Evolutionary conservation across 1,140 invertebrate genomes (phyloP).

Genomic region (Rhopalosiphum maidis): DNA sequence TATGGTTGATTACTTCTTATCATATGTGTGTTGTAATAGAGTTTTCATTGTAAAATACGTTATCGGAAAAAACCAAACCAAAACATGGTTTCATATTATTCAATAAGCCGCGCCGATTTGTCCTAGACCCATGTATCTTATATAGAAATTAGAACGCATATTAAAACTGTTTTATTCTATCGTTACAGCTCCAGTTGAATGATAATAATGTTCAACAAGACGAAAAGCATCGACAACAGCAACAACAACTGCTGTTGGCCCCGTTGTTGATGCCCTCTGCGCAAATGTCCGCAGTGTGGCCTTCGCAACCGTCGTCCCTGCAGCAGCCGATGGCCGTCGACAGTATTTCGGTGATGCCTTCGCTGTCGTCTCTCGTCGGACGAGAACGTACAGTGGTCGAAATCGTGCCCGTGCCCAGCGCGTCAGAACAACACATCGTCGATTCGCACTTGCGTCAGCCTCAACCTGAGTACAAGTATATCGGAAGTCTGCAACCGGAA

Average conservation of each 20-base stretch:
- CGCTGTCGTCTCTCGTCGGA: background rate
- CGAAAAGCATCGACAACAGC: background rate
- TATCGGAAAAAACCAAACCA: no score
- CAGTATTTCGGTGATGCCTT: background rate
- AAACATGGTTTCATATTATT: no score
- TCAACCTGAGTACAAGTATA: background rate
- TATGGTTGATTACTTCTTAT: no score
- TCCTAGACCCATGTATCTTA: no score
- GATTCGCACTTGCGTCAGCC: background rate
- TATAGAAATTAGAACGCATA: background rate
- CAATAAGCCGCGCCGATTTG: no score
- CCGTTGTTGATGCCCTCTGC: slow-evolving; percentile 2
- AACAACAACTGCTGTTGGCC: slow-evolving; percentile 37
- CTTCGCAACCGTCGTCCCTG: background rate
- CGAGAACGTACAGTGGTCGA: slow-evolving; percentile 31
- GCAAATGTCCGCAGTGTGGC: background rate
- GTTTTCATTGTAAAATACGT: no score
- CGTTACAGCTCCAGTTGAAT: background rate
- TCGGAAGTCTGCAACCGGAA: background rate
- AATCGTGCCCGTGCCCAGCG: slow-evolving; percentile 19
- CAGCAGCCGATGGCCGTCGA: background rate
- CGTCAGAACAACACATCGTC: slow-evolving; percentile 33
- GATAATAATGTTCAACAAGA: background rate
- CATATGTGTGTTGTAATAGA: no score
- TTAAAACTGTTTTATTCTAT: background rate